Evolutionary conservation across 2,888 invertebrate species (phyloP).

Genomic region (Hirtodrosophila trivittata): DNA sequence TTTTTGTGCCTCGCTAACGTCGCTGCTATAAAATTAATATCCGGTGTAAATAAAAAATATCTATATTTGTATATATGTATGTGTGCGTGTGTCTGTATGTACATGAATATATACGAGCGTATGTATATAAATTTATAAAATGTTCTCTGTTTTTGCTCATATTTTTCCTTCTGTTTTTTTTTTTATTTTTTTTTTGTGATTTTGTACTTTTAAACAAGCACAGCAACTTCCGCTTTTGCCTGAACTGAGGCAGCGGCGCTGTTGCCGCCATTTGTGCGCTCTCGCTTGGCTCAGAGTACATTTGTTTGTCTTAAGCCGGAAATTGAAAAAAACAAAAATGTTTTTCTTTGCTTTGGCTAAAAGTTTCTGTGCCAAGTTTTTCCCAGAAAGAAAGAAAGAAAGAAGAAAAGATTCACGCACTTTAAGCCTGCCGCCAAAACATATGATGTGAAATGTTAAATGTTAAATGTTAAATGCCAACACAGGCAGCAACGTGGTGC

Average conservation of each 20-base stretch:
- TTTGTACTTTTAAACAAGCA: slow-evolving; percentile 61
- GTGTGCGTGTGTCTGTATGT: neutral
- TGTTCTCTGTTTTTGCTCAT: neutral
- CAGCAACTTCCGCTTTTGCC: slow-evolving; percentile 62
- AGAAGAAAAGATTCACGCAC: slow-evolving; percentile 10
- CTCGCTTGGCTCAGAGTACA: slow-evolving; percentile 49
- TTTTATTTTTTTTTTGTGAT: slow-evolving; percentile 5
- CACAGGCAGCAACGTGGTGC: slow-evolving; percentile 2
- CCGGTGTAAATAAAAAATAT: slow-evolving; percentile 76
- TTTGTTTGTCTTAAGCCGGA: slow-evolving; percentile 79
- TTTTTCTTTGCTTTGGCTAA: slow-evolving; percentile 51
- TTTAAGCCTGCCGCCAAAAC: slow-evolving; percentile 29
- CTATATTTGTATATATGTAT: neutral
- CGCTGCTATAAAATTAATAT: slow-evolving; percentile 80
- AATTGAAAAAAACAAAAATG: slow-evolving; percentile 73
- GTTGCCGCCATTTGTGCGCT: slow-evolving; percentile 27
- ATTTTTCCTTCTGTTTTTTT: no score
- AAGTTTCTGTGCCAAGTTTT: slow-evolving; percentile 56
- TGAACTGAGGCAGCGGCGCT: no score
- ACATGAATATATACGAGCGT: neutral
- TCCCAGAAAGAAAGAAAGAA: neutral
- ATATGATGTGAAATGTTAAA: slow-evolving; percentile 13
- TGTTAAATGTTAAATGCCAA: neutral
- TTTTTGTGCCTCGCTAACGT: slow-evolving; percentile 42
- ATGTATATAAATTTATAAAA: slow-evolving; percentile 27